Conservation (phyloP, 2,113 vertebrate genomes). For the Dasypus novemcinctus region DNA sequence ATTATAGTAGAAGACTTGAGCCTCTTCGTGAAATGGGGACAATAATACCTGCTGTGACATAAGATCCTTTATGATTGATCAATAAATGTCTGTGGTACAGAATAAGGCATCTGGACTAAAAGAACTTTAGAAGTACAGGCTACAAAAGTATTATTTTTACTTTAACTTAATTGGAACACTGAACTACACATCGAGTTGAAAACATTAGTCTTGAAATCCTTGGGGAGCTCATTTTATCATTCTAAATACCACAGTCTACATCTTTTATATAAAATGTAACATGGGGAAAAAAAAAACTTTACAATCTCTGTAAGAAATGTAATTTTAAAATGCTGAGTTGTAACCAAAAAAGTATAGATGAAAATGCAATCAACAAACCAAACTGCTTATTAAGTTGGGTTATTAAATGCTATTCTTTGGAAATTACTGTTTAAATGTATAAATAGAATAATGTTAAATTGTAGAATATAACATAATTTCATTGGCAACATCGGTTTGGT, state of each 20-base stretch:
- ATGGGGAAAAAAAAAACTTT: background rate
- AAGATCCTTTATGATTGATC: background rate
- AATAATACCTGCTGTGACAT: conserved; percentile 30
- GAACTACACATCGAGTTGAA: background rate
- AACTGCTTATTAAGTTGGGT: conserved; percentile 34
- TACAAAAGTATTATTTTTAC: background rate
- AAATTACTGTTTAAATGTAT: conserved; percentile 52
- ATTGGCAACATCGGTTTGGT: background rate
- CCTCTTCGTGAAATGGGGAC: conserved; percentile 38
- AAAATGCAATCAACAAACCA: conserved; percentile 57
- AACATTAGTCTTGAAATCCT: conserved; percentile 30
- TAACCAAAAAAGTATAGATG: conserved; percentile 34
- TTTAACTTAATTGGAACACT: conserved; percentile 15
- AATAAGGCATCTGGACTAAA: conserved; percentile 34
- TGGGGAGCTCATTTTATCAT: conserved; percentile 11
- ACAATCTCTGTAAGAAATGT: background rate
- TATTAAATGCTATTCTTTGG: conserved; percentile 35
- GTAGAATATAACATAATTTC: background rate
- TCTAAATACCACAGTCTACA: conserved; percentile 3
- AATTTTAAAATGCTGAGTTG: conserved; percentile 42
- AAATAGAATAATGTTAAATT: background rate
- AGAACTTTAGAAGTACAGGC: background rate
- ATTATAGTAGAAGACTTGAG: background rate
- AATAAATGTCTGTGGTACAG: conserved; percentile 32
- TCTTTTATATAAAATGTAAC: conserved; percentile 5